Percentiles rank a stretch among this genome's conserved stretches.
phyloP scores from a whole-genome alignment of 2,888 invertebrate genomes.

The Sclerodermus sp. region DNA sequence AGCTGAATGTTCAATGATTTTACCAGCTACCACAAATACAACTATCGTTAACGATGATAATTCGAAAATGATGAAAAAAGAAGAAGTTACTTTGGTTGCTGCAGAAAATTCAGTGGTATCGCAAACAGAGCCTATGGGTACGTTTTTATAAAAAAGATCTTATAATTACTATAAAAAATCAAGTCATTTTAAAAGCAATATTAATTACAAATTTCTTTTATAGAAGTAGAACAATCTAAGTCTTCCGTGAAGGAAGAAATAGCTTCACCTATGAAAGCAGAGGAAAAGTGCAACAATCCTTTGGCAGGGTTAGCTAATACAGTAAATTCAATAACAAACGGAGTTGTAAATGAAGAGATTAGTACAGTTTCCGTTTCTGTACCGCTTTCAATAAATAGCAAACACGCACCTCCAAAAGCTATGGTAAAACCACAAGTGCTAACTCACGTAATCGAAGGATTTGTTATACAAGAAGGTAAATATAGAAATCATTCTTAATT shows the following conservation, averaged over 20 bases:
- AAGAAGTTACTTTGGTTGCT: slow-evolving; percentile 24
- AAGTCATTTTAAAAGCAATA: too few species aligned
- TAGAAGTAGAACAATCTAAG: slow-evolving; percentile 40
- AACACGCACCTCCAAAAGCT: slow-evolving; percentile 73
- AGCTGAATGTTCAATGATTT: slow-evolving; percentile 40
- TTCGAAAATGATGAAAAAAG: slow-evolving; percentile 27
- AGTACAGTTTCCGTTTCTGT: slow-evolving; percentile 27
- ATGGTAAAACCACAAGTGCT: slow-evolving; percentile 94
- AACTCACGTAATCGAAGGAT: slow-evolving; percentile 95
- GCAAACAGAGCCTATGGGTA: slow-evolving; percentile 26
- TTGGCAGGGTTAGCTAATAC: slow-evolving; percentile 52
- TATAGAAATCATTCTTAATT: background rate
- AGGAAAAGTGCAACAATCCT: slow-evolving; percentile 54
- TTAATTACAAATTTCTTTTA: background rate
- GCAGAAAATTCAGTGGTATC: slow-evolving; percentile 26
- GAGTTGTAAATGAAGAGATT: slow-evolving; percentile 38
- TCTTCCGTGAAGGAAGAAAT: slow-evolving; percentile 42
- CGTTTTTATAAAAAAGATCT: too few species aligned
- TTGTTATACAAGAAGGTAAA: slow-evolving; percentile 88
- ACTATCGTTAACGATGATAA: slow-evolving; percentile 30
- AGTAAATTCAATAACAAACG: slow-evolving; percentile 52
- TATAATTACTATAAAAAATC: too few species aligned
- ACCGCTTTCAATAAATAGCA: slow-evolving; percentile 40
- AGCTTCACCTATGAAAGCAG: slow-evolving; percentile 36
- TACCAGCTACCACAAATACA: slow-evolving; percentile 34